Base-by-base conservation (phyloP, 2,888 invertebrate genomes). In the Dicroscelio sp. region DNA sequence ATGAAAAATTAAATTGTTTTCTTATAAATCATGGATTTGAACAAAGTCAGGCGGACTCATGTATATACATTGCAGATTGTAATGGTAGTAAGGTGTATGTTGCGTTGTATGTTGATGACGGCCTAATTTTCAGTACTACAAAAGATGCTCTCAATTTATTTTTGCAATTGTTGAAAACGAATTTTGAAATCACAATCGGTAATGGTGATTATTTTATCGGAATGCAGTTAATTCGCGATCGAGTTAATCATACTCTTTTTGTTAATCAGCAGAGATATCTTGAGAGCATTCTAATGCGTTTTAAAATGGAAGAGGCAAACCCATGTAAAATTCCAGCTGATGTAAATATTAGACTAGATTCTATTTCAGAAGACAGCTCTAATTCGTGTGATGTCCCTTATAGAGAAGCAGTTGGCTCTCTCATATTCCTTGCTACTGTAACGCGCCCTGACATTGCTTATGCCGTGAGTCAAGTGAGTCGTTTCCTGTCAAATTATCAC, bases 41-140 rank as follows among this genome's bases (percentile, higher is more conserved):
- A 63, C 88, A 91, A n/a, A 95, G 93, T 58, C 52, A 92, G 27
- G 94, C 94, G n/a, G 95, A 96, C 83, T 93, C 94, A n/a, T 96
- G 96, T 82, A 83, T 96, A 12, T 96, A 92, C 82, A 83, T 88
- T 2, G 79, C 86, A 23, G 55, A 92, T 38, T 90, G 91, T 8
- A 52, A 78, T 5, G 55, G 84, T 4, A 58, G 90, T 58, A 92
- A 60, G 73, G 17, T 96, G 8, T 92, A 95, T 12, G n/a, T 96
- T 3, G 94, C 92, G 2, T 87, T 96, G 0, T 95, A 95, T 83
- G 95, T 96, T 20, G 96, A 96, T 60, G 95, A 96, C 89, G 95
- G 95, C 3, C 78, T 96, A 12, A 48, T 79, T 17, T 63, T 63
- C 20, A 60, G 17, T 20, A n/a, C 38, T 25, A 35, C 78, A 31